Conservation (phyloP, 2,797 vertebrate species). For the Ciconia nigra region DNA sequence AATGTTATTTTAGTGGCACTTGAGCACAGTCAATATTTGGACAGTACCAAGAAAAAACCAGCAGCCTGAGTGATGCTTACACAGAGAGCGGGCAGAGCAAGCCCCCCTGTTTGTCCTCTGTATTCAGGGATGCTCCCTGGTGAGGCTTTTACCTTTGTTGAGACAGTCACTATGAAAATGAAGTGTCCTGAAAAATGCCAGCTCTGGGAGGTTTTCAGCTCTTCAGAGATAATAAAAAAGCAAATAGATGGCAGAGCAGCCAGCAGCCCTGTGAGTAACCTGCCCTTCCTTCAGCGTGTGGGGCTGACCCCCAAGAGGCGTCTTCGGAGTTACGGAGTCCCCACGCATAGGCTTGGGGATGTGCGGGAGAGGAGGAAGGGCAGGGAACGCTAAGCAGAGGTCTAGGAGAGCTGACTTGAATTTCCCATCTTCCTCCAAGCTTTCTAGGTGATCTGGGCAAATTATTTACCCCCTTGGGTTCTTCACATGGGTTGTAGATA, state of each 20-base stretch:
- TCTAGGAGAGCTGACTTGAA: background rate
- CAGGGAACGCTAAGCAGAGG: background rate
- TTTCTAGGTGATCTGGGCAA: background rate
- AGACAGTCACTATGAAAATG: background rate
- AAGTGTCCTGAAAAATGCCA: background rate
- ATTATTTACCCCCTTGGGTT: background rate
- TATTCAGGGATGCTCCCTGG: background rate
- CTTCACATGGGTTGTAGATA: too few species aligned
- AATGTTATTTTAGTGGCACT: background rate
- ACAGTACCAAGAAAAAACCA: background rate
- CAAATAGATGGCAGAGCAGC: background rate
- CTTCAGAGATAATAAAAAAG: background rate
- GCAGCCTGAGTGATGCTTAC: background rate
- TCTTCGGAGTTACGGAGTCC: background rate
- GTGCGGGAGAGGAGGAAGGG: background rate
- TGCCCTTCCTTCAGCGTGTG: background rate
- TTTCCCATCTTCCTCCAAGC: background rate
- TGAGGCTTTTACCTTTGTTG: background rate
- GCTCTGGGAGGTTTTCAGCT: background rate
- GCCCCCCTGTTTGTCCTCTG: background rate
- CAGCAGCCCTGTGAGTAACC: background rate
- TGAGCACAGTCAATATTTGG: slow-evolving; percentile 37
- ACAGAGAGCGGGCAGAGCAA: background rate
- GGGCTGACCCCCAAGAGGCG: background rate
- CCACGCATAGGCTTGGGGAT: background rate